phyloP scores from a whole-genome alignment of 2,113 vertebrate genomes.

The Burhinus bistriatus region DNA sequence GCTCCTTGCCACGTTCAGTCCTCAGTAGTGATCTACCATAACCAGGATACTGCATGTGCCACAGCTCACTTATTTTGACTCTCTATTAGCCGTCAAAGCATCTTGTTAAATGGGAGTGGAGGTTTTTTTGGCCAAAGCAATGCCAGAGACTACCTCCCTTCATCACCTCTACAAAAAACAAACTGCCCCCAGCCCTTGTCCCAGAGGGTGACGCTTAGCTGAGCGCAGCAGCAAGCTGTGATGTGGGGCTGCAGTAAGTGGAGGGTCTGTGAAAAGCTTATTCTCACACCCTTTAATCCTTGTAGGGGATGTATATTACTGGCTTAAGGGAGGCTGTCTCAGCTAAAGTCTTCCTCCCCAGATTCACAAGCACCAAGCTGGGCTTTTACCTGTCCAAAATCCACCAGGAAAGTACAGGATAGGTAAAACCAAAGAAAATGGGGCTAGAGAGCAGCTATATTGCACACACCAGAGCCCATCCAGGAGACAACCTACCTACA shows the following conservation, averaged over 20 bases:
- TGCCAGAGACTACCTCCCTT: not conserved
- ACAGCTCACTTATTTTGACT: not conserved
- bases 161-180: not conserved
- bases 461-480: not conserved
- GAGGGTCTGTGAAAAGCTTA: too few species aligned
- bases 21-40: fast-evolving
- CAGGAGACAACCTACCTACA: not conserved
- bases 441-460: not conserved
- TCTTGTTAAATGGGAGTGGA: fast-evolving
- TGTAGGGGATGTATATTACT: fast-evolving
- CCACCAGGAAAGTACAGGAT: not conserved
- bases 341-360: not conserved
- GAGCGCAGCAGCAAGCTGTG: not conserved
- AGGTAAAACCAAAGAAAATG: not conserved
- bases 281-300: too few species aligned
- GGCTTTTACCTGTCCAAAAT: not conserved
- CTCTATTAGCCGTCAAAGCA: not conserved
- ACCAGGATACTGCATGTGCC: fast-evolving
- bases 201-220: not conserved
- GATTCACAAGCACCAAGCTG: not conserved
- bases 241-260: not conserved
- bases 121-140: not conserved
- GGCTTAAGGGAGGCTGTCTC: not conserved
- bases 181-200: not conserved
- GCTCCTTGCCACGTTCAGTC: fast-evolving